A percentile compares a stretch with the other conserved stretches of the same genome.
Conservation (phyloP, 2,797 vertebrate species). For the Amblyopsis hoosieri region DNA sequence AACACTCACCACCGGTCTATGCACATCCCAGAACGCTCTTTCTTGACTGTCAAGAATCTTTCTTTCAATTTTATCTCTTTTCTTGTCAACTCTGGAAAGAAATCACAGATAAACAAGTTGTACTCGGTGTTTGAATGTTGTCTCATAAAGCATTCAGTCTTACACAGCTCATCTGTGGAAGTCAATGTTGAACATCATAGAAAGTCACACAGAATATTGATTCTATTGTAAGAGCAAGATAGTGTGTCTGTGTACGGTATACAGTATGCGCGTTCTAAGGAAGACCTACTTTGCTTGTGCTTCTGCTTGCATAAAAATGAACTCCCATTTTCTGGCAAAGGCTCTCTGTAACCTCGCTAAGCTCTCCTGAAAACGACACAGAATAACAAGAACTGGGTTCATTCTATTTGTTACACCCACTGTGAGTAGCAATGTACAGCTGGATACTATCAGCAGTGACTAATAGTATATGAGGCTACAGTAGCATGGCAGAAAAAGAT, state of each 20-base stretch:
- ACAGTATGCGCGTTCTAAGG: constrained; percentile 10
- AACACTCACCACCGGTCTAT: constrained; percentile 93
- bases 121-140: not conserved
- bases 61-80: constrained; percentile 97
- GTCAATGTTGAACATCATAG: constrained; percentile 12
- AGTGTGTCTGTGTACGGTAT: not conserved
- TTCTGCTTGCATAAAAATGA: constrained; percentile 99
- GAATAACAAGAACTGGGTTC: constrained; percentile 24
- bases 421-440: constrained; percentile 17
- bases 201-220: not conserved
- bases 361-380: constrained; percentile 87
- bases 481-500: constrained; percentile 10
- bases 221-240: too few relatives aligned
- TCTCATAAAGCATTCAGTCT: not conserved
- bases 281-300: constrained; percentile 97
- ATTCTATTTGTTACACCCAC: constrained; percentile 37
- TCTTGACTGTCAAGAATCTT: constrained; percentile 98
- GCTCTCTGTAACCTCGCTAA: constrained; percentile 96
- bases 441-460: constrained; percentile 43
- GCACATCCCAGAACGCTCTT: constrained; percentile 97
- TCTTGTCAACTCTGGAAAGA: constrained; percentile 91
- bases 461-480: not conserved
- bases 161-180: constrained; percentile 28
- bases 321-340: constrained; percentile 98
- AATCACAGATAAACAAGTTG: constrained; percentile 5